These are phyloP conservation scores for Microtus agrestis DNA, from an alignment of 2,797 vertebrate genomes.

Conservation along the genomic window DNA sequence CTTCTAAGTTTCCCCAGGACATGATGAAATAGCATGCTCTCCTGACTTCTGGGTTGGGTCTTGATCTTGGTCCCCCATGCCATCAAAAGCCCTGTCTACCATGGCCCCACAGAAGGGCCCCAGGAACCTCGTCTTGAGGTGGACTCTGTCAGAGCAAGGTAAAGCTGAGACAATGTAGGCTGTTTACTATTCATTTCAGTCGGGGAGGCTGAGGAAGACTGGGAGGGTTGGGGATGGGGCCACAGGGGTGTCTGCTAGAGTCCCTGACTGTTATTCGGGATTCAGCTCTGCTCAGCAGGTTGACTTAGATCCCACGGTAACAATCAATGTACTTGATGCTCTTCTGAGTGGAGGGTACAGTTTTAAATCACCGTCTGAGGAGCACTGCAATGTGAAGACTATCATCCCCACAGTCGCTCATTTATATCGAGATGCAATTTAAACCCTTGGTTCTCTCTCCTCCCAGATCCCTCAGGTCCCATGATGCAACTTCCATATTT, in stretches of 20 bases:
- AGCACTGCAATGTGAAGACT: neutral
- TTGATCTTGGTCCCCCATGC: neutral
- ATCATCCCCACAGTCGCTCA: neutral
- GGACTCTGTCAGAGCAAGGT: neutral
- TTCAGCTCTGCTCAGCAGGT: neutral
- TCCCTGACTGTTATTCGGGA: neutral
- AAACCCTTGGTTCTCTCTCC: neutral
- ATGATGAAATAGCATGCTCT: neutral
- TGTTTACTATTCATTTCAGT: neutral
- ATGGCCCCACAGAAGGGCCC: neutral
- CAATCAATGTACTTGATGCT: neutral
- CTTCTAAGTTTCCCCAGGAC: neutral
- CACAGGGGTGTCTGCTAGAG: neutral
- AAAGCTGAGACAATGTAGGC: neutral
- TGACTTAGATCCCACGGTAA: neutral
- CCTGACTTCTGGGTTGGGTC: accelerated
- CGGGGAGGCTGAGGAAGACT: neutral
- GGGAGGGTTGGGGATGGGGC: neutral
- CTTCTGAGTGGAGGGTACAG: neutral
- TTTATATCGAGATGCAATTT: neutral
- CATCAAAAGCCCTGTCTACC: neutral
- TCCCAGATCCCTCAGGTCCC: neutral
- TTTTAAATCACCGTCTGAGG: neutral
- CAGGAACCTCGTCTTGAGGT: neutral
- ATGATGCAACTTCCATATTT: neutral